These are phyloP conservation scores for Bolborhynchus lineola DNA, from an alignment of 2,113 vertebrate species.

Conservation along the genomic window DNA sequence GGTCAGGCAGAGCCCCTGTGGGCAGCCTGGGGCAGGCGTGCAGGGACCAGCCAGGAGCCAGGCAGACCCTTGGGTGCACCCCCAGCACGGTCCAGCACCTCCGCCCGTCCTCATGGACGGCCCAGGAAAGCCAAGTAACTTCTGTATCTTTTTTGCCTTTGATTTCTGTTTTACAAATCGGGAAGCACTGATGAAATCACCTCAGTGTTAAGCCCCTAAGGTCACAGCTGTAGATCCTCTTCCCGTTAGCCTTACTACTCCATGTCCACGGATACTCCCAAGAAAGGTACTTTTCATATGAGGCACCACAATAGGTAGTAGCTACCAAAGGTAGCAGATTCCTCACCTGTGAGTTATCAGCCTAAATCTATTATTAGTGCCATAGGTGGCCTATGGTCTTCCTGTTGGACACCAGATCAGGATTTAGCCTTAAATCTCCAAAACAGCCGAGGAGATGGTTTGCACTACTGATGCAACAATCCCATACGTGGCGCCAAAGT, in stretches of 20 bases:
- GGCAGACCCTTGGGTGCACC: background rate
- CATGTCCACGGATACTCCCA: background rate
- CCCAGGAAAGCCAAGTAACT: background rate
- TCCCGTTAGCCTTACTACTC: background rate
- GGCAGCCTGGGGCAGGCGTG: background rate
- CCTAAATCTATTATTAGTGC: background rate
- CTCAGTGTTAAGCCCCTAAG: background rate
- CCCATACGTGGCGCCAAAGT: background rate
- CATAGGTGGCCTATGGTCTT: background rate
- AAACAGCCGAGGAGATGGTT: background rate
- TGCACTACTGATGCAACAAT: background rate
- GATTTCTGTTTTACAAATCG: background rate
- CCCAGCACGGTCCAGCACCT: background rate
- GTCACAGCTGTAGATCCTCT: background rate
- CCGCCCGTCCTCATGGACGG: rapidly evolving
- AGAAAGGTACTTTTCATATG: background rate
- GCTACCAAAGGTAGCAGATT: background rate
- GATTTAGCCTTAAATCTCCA: background rate
- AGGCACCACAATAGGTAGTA: background rate
- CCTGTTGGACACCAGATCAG: background rate
- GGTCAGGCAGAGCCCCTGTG: background rate
- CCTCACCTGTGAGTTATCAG: background rate
- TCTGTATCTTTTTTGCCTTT: background rate
- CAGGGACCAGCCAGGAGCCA: background rate
- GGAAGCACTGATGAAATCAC: background rate